Evolutionary conservation across 2,113 vertebrate species (phyloP).

Genomic region (Pungitius pungitius): DNA sequence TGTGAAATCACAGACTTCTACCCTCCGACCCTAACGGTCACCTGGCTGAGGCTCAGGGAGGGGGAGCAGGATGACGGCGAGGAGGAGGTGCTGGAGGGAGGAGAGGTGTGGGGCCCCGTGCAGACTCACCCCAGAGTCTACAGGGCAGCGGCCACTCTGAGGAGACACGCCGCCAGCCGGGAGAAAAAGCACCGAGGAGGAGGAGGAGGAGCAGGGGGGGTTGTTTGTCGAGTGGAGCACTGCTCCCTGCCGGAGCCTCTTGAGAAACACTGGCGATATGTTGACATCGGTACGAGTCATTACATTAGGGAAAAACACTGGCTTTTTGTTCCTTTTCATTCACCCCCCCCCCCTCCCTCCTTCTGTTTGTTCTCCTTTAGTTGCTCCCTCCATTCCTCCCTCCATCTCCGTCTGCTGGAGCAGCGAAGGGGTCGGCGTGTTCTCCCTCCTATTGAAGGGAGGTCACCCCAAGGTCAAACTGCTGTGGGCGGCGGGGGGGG

Average conservation of each 20-base stretch:
- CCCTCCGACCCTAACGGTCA: conserved; percentile 74
- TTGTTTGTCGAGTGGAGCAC: conserved; percentile 79
- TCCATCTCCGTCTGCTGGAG: conserved; percentile 77
- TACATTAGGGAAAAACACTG: rapidly evolving
- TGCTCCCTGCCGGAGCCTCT: conserved; percentile 75
- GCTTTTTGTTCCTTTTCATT: background rate
- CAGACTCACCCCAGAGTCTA: conserved; percentile 66
- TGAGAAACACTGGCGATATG: conserved; percentile 73
- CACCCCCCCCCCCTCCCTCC: background rate
- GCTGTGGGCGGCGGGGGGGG: conserved; percentile 78
- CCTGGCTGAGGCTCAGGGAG: conserved; percentile 73
- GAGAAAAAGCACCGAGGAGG: conserved; percentile 49
- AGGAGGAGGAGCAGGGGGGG: conserved; percentile 52
- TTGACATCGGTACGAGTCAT: conserved; percentile 63
- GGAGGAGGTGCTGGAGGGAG: conserved; percentile 67
- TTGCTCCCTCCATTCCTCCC: conserved; percentile 72
- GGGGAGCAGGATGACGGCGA: conserved; percentile 71
- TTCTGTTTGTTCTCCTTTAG: conserved; percentile 48
- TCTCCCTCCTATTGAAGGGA: conserved; percentile 75
- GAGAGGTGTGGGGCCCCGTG: conserved; percentile 79
- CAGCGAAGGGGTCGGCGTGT: conserved; percentile 78
- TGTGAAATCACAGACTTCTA: conserved; percentile 81
- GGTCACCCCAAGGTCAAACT: conserved; percentile 70
- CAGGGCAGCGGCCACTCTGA: conserved; percentile 70
- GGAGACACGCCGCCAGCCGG: conserved; percentile 24